Evolutionary conservation across 2,888 invertebrate species (phyloP).

Genomic region (Eupithecia exiguata): DNA sequence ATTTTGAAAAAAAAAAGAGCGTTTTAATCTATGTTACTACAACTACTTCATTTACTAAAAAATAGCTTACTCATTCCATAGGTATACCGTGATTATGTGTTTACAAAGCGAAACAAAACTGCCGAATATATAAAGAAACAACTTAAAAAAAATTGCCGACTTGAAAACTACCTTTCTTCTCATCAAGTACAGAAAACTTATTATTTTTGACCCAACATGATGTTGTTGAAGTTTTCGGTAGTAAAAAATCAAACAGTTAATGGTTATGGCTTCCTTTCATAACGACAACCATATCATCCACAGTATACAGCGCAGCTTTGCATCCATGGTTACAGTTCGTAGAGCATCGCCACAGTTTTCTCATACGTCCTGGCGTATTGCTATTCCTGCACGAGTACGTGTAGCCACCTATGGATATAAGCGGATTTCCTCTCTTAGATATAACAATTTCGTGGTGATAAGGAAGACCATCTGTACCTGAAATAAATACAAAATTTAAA

Average conservation of each 20-base stretch:
- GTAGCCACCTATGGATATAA: slow-evolving; percentile 4
- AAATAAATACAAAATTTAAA: neutral
- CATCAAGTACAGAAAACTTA: neutral
- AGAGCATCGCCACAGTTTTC: slow-evolving; percentile 10
- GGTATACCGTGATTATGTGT: neutral
- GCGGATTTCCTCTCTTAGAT: neutral
- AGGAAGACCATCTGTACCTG: neutral
- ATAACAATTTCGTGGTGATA: neutral
- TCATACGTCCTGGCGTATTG: neutral
- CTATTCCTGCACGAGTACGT: slow-evolving; percentile 4
- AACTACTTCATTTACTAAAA: neutral
- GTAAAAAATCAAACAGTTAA: neutral
- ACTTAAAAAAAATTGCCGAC: neutral
- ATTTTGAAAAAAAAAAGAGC: neutral
- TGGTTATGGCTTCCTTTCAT: slow-evolving; percentile 6
- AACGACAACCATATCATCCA: neutral
- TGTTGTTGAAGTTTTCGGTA: neutral
- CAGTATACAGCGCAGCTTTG: neutral
- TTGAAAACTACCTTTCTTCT: neutral
- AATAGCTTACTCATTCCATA: neutral
- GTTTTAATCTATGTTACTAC: neutral
- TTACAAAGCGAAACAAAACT: no score
- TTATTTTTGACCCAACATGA: neutral
- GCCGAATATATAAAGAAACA: neutral
- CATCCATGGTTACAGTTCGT: slow-evolving; percentile 7